Evolutionary conservation across 2,888 invertebrate genomes (phyloP), one percentile per base, ranked within the genome.

Genomic region (Uloborus plumipes): DNA sequence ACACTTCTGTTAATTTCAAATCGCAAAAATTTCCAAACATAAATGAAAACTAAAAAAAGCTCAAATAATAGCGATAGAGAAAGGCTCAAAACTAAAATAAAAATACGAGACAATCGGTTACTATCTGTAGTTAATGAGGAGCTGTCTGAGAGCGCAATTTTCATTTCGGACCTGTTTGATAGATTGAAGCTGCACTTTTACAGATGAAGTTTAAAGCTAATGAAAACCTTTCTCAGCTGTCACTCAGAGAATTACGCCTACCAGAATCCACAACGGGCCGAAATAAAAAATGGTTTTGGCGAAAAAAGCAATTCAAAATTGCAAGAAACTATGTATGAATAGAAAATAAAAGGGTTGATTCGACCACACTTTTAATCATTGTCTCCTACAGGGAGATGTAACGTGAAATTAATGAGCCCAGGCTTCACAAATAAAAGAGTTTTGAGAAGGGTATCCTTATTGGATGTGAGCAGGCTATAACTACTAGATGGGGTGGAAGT

Each of bases 141-240:
- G 76, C 82, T 82, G 82, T 82, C 82, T 82, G 59, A 14, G 18
- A 14, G 59, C 20, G 75, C 71, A 81, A 81, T 81, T 81, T 82
- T 76, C 82, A 76, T 82, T 71, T 76, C 76, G 61, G 55, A 64
- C 61, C 50, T 55, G 59, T 49, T 82, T 82, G 82, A 82, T 82
- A 82, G 82, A 82, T 82, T 82, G 82, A 71, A 82, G 61, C 71
- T 15, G 66, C 66, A 65, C 77, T 81, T 74, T 81, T 81, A 70
- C 74, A 74, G 74, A 81, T 81, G 80, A 75, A 81, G 80, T 81
- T 81, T 74, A 81, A 58, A 64, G 74, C 82, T 82, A 82, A 82
- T 82, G 82, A 82, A 82, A 82, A 82, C 82, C 76, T 82, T 82
- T 76, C 82, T 31, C 47, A 69, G 71, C 82, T 82, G 82, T 76